Percentiles rank a stretch among this genome's conserved stretches.
phyloP scores from a whole-genome alignment of 2,888 invertebrate species.

The Caenorhabditis sulstoni region DNA sequence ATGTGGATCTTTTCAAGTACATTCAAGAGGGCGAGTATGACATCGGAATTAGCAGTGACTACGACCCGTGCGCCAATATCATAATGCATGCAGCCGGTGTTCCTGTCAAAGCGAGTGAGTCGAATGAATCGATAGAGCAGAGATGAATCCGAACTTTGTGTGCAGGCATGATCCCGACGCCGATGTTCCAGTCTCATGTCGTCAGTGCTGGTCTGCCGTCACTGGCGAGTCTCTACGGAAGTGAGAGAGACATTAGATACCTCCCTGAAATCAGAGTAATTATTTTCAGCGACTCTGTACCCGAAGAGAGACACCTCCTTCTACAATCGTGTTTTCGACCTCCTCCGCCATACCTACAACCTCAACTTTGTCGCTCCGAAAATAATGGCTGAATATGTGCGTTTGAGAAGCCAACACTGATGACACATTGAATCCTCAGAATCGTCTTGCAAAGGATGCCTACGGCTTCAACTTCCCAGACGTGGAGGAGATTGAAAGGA shows the following conservation, averaged over 20 bases:
- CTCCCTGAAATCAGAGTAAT: background rate
- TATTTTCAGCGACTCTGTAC: slow-evolving; percentile 31
- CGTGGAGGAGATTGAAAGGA: slow-evolving; percentile 37
- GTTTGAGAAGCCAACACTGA: background rate
- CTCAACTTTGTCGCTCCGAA: slow-evolving; percentile 25
- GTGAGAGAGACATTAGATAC: background rate
- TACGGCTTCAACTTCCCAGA: slow-evolving; percentile 45
- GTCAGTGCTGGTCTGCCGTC: slow-evolving; percentile 51
- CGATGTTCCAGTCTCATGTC: slow-evolving; percentile 49
- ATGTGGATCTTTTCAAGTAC: slow-evolving; percentile 40
- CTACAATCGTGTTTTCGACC: slow-evolving; percentile 24
- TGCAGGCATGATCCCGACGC: slow-evolving; percentile 53
- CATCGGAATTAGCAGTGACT: slow-evolving; percentile 53
- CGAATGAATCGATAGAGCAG: background rate
- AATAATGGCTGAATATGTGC: slow-evolving; percentile 25
- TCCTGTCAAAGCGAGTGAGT: slow-evolving; percentile 47
- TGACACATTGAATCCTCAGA: slow-evolving; percentile 21
- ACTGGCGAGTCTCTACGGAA: slow-evolving; percentile 51
- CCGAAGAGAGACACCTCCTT: slow-evolving; percentile 31
- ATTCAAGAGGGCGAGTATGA: slow-evolving; percentile 45
- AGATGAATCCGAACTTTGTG: background rate
- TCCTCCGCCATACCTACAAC: slow-evolving; percentile 50
- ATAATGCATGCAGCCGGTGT: slow-evolving; percentile 54
- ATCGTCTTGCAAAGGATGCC: slow-evolving; percentile 4
- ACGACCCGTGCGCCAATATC: slow-evolving; percentile 55